Evolutionary conservation across 2,797 vertebrate species (phyloP), one percentile per base, ranked within the genome.

Genomic region (Falco berigora): DNA sequence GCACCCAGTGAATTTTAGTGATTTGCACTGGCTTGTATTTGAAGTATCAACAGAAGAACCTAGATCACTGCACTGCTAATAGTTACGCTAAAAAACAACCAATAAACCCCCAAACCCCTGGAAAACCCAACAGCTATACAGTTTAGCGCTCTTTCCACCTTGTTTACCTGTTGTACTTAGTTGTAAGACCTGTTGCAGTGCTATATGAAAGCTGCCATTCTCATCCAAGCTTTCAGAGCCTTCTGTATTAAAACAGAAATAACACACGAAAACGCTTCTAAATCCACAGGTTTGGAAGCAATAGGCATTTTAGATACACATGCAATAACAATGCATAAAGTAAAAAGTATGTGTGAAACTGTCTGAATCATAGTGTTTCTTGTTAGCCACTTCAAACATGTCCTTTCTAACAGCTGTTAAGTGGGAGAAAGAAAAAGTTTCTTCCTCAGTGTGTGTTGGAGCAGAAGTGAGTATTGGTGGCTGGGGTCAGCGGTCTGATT

Each of bases 391-490:
- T 56, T 83, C 40, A 89, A 34, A 64, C 11, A 19, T 12, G 47
- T 72, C 62, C 28, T 87, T 94, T 91, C 40, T 72, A 92, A 63
- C 16, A 92, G 59, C 38, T 59, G 64, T 95, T 95, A 97, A 34
- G n/a, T 74, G n/a, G 96, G 96, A 18, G 96, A 84, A 44, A 99
- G 86, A 89, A 97, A 98, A 44, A 99, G 96, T 23, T 97, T 97
- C 96, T 99, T 99, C 56, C 98, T 98, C 38, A 99, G 96, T 4
- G 99, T 99, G 74, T 99, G 98, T 87, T 98, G 98, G 23, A 99
- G 96, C 36, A 98, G 96, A 49, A 99, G 89, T 30, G 96, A 89
- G 72, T 99, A 99, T 3, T 55, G 95, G 64, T 97, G 97, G 59
- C 71, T 86, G 36, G 97, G 92, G 89, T 97, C 97, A 63, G 71